Conservation (phyloP, 2,113 vertebrate species). For the Sinocyclocheilus anshuiensis region DNA sequence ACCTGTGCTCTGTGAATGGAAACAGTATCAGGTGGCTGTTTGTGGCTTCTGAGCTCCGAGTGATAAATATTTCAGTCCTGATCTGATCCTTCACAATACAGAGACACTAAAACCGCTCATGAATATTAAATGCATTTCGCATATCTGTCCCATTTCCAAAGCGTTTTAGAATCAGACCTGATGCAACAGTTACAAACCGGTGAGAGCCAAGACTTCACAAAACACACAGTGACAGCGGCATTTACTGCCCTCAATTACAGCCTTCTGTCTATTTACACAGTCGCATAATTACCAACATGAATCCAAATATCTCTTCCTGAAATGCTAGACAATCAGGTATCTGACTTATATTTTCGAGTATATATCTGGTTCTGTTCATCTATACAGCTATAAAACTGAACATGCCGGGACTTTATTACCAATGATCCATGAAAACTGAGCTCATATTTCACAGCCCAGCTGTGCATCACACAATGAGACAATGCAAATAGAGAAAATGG, state of each 20-base stretch:
- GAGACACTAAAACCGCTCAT: conserved; percentile 67
- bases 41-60: conserved; percentile 37
- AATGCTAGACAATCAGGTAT: neutral
- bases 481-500: too few species aligned
- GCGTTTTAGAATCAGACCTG: neutral
- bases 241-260: neutral
- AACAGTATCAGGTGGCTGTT: conserved; percentile 48
- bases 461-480: neutral
- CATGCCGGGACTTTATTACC: conserved; percentile 6
- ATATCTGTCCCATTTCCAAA: conserved; percentile 43
- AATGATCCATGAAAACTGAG: neutral
- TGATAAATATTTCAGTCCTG: conserved; percentile 61
- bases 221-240: neutral
- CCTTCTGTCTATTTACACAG: neutral
- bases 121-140: conserved; percentile 71
- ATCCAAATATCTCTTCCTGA: neutral
- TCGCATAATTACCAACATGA: neutral
- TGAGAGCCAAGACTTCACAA: conserved; percentile 3
- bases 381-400: conserved; percentile 40
- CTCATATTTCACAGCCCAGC: neutral
- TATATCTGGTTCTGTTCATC: neutral
- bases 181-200: conserved; percentile 7
- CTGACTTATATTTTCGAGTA: neutral
- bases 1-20: conserved; percentile 43
- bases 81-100: conserved; percentile 55